Base-by-base conservation (phyloP, 1,140 invertebrate genomes). In the Ooceraea biroi region DNA sequence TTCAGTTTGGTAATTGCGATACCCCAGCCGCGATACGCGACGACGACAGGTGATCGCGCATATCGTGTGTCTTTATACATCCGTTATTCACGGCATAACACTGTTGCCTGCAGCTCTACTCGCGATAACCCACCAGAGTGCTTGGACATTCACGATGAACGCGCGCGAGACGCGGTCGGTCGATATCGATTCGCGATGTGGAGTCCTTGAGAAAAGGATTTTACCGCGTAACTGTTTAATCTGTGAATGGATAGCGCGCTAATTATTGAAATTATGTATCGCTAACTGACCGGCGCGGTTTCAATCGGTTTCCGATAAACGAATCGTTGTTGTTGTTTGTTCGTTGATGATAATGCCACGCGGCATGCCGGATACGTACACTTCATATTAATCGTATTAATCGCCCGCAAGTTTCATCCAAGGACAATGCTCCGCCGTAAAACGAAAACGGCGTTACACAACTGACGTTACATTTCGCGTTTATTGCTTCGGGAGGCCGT, bases 31-130 rank as follows among this genome's bases (percentile, higher is more conserved):
- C 55, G 76, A 69, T 82, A 84, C 83, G 58, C 69, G 66, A 74
- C 65, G 65, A 68, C 80, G 73, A 87, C 92, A 91, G 91, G 91
- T 91, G 87, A 88, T 88, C 90, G 85, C 74, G 83, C 88, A 84
- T 93, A 91, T 93, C 91, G 77, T 41, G 72, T 92, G 80, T 91
- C 89, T 86, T 83, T 90, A 90, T 82, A 90, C 89, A 91, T 90
- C 90, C 88, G 91, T 89, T 91, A 87, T 91, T 90, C 90, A 82
- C 80, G 58, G 57, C 85, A 85, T 22, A 65, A 86, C 85, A 82
- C 46, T 82, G 48, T 82, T 27, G 11, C 48, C 50, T n/a, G 19
- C 82, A 17, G n/a, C 3, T 19, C 50, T 5, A n/a, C 50, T 77
- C 66, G 65, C 65, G 58, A 82, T 72, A 74, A 82, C 48, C n/a